phyloP scores from a whole-genome alignment of 2,888 invertebrate species.

The Spilosoma lubricipeda region DNA sequence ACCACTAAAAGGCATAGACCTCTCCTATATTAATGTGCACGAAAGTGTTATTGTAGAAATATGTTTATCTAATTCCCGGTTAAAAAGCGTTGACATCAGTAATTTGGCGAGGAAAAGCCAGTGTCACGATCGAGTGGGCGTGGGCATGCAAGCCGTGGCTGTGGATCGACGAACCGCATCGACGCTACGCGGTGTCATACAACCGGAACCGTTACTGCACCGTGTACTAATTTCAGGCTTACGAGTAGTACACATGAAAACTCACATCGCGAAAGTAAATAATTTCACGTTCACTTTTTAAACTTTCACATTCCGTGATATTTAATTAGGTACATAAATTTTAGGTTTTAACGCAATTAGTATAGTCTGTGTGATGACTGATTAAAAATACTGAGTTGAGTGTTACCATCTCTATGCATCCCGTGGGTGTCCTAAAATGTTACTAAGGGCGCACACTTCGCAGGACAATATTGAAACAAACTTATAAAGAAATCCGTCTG shows the following conservation, averaged over 20 bases:
- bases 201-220: slow-evolving; percentile 27
- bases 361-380: no score
- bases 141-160: slow-evolving; percentile 21
- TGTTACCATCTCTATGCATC: no score
- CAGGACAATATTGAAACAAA: no score
- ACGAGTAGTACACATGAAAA: slow-evolving; percentile 19
- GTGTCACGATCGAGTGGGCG: slow-evolving; percentile 51
- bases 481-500: no score
- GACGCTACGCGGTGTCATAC: neutral
- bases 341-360: no score
- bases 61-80: slow-evolving; percentile 36
- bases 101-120: slow-evolving; percentile 55
- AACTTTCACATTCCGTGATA: neutral
- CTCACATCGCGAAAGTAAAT: slow-evolving; percentile 3
- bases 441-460: no score
- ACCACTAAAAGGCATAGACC: neutral
- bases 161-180: slow-evolving; percentile 13
- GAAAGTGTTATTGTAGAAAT: slow-evolving; percentile 40
- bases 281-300: neutral
- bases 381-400: no score
- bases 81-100: slow-evolving; percentile 41
- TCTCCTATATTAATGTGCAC: neutral
- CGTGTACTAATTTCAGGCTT: slow-evolving; percentile 38
- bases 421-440: no score
- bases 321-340: no score